Percentiles rank a stretch among this genome's conserved stretches.
Evolutionary conservation across 1,140 invertebrate species (phyloP).

Genomic region (Caerostris extrusa): DNA sequence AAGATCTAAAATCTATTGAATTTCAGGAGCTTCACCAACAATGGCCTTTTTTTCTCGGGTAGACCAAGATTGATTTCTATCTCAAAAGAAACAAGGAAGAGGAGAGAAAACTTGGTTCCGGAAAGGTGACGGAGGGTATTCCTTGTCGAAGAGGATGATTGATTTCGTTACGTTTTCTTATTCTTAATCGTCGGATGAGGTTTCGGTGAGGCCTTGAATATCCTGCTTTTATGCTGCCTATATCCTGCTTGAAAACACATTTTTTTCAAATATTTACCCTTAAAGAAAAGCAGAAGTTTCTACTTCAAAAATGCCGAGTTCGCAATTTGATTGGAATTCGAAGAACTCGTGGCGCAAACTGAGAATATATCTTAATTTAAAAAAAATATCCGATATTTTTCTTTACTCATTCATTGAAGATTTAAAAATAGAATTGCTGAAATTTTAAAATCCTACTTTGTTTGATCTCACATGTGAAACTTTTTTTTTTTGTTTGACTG

Average conservation of each 20-base stretch:
- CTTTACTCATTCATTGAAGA: not conserved
- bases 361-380: not conserved
- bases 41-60: not conserved
- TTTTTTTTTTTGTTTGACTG: too few species aligned
- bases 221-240: too few species aligned
- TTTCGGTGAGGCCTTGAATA: not conserved
- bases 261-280: not conserved
- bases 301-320: not conserved
- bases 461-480: too few species aligned
- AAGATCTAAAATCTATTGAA: constrained; percentile 38
- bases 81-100: constrained; percentile 18
- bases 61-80: constrained; percentile 53
- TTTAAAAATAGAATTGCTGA: too few species aligned
- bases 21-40: not conserved
- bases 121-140: not conserved
- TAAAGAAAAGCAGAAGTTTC: not conserved
- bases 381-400: not conserved
- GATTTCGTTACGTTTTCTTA: constrained; percentile 67
- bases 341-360: not conserved
- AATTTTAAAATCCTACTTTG: too few species aligned
- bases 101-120: not conserved
- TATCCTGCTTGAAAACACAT: too few species aligned
- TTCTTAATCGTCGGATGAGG: constrained; percentile 38
- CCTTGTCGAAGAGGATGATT: constrained; percentile 54
- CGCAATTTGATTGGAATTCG: not conserved